Evolutionary conservation across 1,140 invertebrate species (phyloP), one percentile per base, ranked within the genome.

Genomic region (Listronotus bonariensis): DNA sequence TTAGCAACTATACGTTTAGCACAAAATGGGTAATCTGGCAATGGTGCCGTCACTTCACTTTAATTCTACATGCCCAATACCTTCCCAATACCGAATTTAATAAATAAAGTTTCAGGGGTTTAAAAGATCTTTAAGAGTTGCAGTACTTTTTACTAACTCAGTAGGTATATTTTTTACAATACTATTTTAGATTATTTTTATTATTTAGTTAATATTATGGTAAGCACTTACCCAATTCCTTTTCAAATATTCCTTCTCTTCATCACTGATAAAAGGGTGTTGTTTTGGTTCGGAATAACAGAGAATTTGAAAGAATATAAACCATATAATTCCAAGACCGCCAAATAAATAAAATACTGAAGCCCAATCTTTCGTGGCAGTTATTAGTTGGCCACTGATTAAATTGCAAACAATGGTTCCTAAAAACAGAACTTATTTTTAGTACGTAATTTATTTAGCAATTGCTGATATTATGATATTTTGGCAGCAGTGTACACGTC

Each of bases 261-360:
- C 79, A 34, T 89, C 86, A 18, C 87, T 89, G 70, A 97, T 96
- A 64, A 88, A 89, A 6, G 92, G 92, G 85, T 97, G 93, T 31
- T 85, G 80, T 10, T 84, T 83, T 4, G 95, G 95, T 64, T 88
- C 86, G 65, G 87, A 91, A 78, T 88, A 92, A 76, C 89, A 90
- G 14, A 91, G 72, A 6, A 89, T 45, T 9, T 72, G 58, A 85
- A 88, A 92, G 58, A 89, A 72, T 31, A 89, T 71, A 56, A 89
- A 91, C 89, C 89, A 92, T 0, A 90, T 43, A 1, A 90, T 78
- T 6, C 89, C 89, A 0, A 89, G 72, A 49, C 82, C 82, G 68
- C 93, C 93, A 79, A 95, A 95, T 6, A 93, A 82, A 74, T 93
- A 93, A 78, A 92, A 94, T 0, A 92, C 90, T 0, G 85, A 84